Evolutionary conservation across 2,113 vertebrate genomes (phyloP), one percentile per base, ranked within the genome.

Genomic region (Conger conger): DNA sequence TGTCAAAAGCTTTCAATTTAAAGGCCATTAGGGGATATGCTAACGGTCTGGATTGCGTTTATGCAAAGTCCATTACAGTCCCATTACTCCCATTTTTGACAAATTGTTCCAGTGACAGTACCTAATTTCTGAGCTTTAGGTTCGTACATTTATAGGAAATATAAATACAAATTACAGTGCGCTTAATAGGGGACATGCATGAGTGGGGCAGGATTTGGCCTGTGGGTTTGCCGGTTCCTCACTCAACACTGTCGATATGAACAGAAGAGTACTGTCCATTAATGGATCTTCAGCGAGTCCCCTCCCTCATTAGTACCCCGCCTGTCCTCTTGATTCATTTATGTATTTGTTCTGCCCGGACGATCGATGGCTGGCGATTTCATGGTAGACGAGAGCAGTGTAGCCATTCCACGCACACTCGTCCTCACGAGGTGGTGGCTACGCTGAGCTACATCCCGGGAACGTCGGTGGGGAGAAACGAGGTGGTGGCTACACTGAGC

Each of bases 291-390:
- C 85, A 80, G 89, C 87, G 82, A 86, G 86, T 89, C 87, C 38
- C 60, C 86, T 83, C 53, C 83, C 86, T 85, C 50, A 36, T 85
- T 82, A 78, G 79, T 63, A 53, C 68, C 82, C 30, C 35, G 18
- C 53, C 76, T 86, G 84, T 86, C 81, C 82, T 88, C 82, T 78
- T 83, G 86, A 86, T 79, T 60, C 82, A 87, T 91, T 92, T 90
- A 91, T 89, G 90, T 92, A 91, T 93, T 86, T 80, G 57, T 88
- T 89, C 90, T 92, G 92, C 91, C 91, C 91, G 89, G 89, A 85
- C 85, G 88, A 92, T 94, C 93, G 88, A 92, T 93, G 91, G 88
- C 89, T 33, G 87, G 87, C 91, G 89, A 93, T 94, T 93, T 86
- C 88, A 90, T 83, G 60, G 83, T 87, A 90, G 90, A 91, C 79